Evolutionary conservation across 2,797 vertebrate genomes (phyloP).

Genomic region (Poecilia picta): DNA sequence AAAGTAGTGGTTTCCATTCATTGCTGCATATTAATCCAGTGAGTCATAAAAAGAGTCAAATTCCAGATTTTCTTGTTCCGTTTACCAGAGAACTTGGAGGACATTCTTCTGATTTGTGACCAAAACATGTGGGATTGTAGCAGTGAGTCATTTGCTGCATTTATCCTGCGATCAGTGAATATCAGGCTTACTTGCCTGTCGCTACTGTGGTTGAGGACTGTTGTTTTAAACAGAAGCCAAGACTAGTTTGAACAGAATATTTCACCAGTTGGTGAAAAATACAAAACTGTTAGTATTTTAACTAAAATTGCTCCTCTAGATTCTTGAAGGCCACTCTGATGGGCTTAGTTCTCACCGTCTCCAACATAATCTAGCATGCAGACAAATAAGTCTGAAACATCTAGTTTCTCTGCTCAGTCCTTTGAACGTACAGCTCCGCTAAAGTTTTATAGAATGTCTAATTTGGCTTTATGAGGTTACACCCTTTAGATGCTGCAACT

Average conservation of each 20-base stretch:
- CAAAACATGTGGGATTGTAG: not conserved
- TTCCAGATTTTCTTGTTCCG: constrained; percentile 5
- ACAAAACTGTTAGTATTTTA: not conserved
- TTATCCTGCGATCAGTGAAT: not conserved
- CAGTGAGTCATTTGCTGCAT: not conserved
- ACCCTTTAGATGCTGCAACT: constrained; percentile 1
- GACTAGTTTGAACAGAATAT: not conserved
- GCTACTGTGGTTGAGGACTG: not conserved
- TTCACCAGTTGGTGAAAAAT: not conserved
- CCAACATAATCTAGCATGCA: not conserved
- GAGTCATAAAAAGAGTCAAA: constrained; percentile 28
- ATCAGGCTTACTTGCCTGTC: no score
- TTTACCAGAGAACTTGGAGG: constrained; percentile 17
- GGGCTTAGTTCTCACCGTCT: not conserved
- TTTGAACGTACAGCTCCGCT: not conserved
- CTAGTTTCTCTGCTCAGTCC: not conserved
- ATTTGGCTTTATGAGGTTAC: constrained; percentile 16
- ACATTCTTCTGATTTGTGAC: not conserved
- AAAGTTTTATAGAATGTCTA: constrained; percentile 1
- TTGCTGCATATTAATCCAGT: constrained; percentile 33
- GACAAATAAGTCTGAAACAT: not conserved
- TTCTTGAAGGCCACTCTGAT: not conserved
- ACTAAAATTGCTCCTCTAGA: not conserved
- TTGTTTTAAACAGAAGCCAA: not conserved
- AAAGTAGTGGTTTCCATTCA: constrained; percentile 16